These are phyloP conservation scores for Pangasius djambal DNA, from an alignment of 2,797 vertebrate genomes.

Conservation along the genomic window DNA sequence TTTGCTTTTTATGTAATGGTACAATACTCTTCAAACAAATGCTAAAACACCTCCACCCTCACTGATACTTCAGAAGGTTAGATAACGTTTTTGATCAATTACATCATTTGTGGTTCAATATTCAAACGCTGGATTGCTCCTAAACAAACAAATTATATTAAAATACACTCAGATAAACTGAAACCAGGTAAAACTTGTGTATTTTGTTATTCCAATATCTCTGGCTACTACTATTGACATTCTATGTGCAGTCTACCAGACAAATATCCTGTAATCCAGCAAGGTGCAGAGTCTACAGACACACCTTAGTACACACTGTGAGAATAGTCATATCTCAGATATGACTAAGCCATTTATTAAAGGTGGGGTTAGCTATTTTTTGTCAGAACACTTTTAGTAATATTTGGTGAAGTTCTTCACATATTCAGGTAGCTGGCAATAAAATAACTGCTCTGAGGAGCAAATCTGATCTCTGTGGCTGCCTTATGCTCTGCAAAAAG, in stretches of 20 bases:
- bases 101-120: background rate
- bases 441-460: background rate
- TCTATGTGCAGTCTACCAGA: background rate
- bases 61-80: constrained; percentile 25
- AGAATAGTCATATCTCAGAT: constrained; percentile 37
- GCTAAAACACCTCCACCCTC: constrained; percentile 65
- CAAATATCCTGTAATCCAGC: constrained; percentile 40
- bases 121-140: background rate
- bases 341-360: constrained; percentile 23
- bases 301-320: constrained; percentile 47
- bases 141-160: background rate
- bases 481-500: background rate
- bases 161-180: background rate
- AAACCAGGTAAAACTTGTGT: background rate
- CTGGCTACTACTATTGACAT: constrained; percentile 1
- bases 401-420: background rate
- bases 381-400: background rate
- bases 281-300: constrained; percentile 44
- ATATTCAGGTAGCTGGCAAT: background rate
- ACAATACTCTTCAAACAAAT: constrained; percentile 47
- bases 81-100: background rate
- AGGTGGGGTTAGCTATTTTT: constrained; percentile 7
- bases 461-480: background rate
- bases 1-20: constrained; percentile 46
- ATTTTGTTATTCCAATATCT: constrained; percentile 4